Evolutionary conservation across 2,797 vertebrate genomes (phyloP).

Genomic region (Mus minutoides): DNA sequence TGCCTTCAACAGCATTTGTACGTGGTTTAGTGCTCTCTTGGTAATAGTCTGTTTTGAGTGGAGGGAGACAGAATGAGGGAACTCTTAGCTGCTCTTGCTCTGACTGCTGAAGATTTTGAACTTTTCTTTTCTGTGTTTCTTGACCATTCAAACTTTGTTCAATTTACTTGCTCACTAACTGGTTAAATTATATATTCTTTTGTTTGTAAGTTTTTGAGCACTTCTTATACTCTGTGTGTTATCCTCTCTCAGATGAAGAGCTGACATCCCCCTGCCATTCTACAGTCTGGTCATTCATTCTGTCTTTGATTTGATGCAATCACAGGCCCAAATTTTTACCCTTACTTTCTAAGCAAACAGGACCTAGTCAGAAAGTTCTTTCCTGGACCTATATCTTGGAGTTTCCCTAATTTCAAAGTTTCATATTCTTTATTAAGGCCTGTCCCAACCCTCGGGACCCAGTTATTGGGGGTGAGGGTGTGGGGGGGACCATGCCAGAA

Average conservation of each 20-base stretch:
- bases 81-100: neutral
- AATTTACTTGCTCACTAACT: neutral
- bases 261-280: neutral
- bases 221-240: neutral
- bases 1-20: neutral
- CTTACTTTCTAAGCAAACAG: neutral
- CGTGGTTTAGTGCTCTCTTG: neutral
- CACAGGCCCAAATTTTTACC: neutral
- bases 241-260: neutral
- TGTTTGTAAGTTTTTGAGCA: neutral
- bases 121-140: neutral
- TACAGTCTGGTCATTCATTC: neutral
- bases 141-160: neutral
- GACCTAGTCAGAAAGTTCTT: neutral
- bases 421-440: neutral
- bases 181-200: neutral
- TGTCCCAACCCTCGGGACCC: no score
- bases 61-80: neutral
- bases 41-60: neutral
- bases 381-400: neutral
- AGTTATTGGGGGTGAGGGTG: no score
- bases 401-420: neutral
- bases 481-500: no score
- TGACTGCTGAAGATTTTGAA: neutral
- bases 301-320: neutral